These are phyloP conservation scores for Amyelois transitella DNA, from an alignment of 1,140 invertebrate genomes.

Conservation along the genomic window DNA sequence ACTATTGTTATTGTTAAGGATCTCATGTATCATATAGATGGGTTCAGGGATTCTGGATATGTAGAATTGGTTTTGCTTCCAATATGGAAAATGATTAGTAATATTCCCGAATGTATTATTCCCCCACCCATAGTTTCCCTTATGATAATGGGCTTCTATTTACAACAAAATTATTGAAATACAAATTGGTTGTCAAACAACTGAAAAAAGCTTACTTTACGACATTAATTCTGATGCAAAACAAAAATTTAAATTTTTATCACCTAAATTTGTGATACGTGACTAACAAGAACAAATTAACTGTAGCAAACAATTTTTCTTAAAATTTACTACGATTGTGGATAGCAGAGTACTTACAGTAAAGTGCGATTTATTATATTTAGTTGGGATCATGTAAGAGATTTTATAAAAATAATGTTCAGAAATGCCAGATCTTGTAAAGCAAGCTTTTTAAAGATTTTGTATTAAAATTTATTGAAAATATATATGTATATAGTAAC, in stretches of 20 bases:
- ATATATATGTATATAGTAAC: conserved; percentile 5
- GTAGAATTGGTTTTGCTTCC: conserved; percentile 31
- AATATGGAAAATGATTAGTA: conserved; percentile 12
- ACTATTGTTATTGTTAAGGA: conserved; percentile 71
- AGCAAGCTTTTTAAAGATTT: not conserved
- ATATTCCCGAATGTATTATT: not conserved
- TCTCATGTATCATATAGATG: conserved; percentile 67
- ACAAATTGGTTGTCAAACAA: conserved; percentile 25
- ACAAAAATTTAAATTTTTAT: not conserved
- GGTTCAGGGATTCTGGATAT: conserved; percentile 61
- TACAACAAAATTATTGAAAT: conserved; percentile 12
- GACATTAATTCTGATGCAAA: not conserved
- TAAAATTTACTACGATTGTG: too few species aligned
- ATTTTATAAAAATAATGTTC: not conserved
- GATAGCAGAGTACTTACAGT: too few species aligned
- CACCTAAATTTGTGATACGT: not conserved
- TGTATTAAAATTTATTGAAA: conserved; percentile 1
- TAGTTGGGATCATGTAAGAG: conserved; percentile 10
- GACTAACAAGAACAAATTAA: too few species aligned
- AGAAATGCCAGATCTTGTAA: not conserved
- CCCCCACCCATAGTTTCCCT: not conserved
- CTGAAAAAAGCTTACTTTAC: conserved; percentile 7
- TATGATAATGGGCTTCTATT: conserved; percentile 1
- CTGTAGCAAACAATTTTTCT: too few species aligned
- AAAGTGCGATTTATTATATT: too few species aligned